Base-by-base conservation (phyloP, 2,888 invertebrate species). In the Petrolisthes cinctipes region DNA sequence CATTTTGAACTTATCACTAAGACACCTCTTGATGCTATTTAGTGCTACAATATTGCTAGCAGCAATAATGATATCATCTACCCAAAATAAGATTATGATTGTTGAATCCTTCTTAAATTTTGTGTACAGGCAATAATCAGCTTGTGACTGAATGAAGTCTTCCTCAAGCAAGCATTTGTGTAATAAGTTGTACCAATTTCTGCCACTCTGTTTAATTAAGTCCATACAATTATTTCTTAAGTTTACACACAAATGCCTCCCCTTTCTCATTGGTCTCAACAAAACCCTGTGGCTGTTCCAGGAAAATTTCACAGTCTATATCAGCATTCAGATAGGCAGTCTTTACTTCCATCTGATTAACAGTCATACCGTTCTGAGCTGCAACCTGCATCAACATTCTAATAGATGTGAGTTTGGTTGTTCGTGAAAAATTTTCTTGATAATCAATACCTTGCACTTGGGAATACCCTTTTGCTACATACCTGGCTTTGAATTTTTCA, bases 211-310 rank as follows among this genome's bases (percentile, higher is more conserved):
- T 82, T 86, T 86, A 2, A 86, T n/a, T n/a, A n/a, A n/a, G 68
- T 4, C 83, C 73, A 86, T 86, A 86, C 51, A 86, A 57, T 75
- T 73, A 83, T 57, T 82, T 82, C n/a, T 86, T 86, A 9, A 83
- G 66, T 23, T 83, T 83, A 11, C 86, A 86, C 17, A 86, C 86
- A 9, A 86, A 51, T 20, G 66, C 20, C 17, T 86, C 71, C 9
- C 81, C 73, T 11, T 71, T 73, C 68, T 54, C 37, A 68, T n/a
- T 79, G 17, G n/a, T n/a, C n/a, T n/a, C n/a, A n/a, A n/a, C n/a
- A n/a, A n/a, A n/a, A n/a, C n/a, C n/a, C n/a, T n/a, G 51, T 20
- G 82, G 86, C 76, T 86, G 75, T 20, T 75, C 86, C 6, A 86
- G n/a, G n/a, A 5, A 83, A 9, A 86, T 7, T 61, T 86, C 82